Base-by-base conservation (phyloP, 1,140 invertebrate species). In the Eufriesea mexicana region DNA sequence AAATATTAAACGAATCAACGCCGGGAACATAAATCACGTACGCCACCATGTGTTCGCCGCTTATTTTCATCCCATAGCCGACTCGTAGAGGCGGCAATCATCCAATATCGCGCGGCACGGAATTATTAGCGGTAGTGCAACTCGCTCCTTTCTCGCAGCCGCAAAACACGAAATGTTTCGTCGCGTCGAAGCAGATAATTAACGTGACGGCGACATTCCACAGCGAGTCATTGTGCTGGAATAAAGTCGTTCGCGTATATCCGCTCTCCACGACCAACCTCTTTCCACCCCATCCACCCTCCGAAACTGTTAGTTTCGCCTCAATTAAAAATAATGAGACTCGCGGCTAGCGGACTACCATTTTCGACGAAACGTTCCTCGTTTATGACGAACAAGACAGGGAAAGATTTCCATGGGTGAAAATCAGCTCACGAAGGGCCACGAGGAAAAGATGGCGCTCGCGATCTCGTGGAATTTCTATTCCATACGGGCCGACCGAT, bases 291-390 rank as follows among this genome's bases (percentile, higher is more conserved):
- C 35, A 35, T 35, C 35, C 35, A 35, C 47, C 18, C n/a, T n/a
- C 25, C 28, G 23, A 77, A 68, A 78, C 49, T 79, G 77, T 79
- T 79, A 79, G 77, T 79, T 79, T 79, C 77, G 54, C 77, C 77
- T 79, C 77, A 79, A 79, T 79, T 79, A 79, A 79, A 79, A 79
- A 79, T 79, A 79, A 79, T 71, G 77, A 79, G 77, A 59, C 35
- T 18, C 66, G 12, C 51, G 51, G 76, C 64, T 49, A 47, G n/a
- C 51, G 49, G 49, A 25, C 49, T 18, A 14, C 23, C 12, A n/a
- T 16, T 45, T 71, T 70, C 42, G 54, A 8, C 55, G 42, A 42
- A 64, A 51, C 9, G 61, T 12, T 51, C 18, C n/a, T 8, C 66
- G 74, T 64, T 76, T 54, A n/a, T 25, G 6, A 9, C 20, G 64